Conservation (phyloP, 1,140 invertebrate genomes). For the Bradynema listronoti region DNA sequence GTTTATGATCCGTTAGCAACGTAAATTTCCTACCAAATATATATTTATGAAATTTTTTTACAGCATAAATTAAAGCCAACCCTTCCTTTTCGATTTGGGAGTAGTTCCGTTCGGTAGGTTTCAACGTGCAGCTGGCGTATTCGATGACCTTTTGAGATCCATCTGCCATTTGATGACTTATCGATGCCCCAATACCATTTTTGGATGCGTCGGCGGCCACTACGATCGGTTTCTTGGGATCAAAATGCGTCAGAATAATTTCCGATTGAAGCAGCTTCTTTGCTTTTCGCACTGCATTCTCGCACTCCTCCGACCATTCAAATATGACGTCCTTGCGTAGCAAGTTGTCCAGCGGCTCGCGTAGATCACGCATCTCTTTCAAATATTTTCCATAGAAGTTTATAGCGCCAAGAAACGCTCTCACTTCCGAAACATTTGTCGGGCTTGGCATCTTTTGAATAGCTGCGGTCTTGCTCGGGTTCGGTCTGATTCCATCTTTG, state of each 20-base stretch:
- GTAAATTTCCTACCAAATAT: slow-evolving; percentile 16
- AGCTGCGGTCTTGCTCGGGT: too few species aligned
- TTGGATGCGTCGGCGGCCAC: slow-evolving; percentile 61
- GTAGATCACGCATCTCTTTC: slow-evolving; percentile 15
- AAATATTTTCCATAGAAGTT: slow-evolving; percentile 35
- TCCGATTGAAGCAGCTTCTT: slow-evolving; percentile 45
- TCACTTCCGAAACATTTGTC: slow-evolving; percentile 6
- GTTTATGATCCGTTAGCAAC: slow-evolving; percentile 17
- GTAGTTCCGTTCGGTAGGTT: slow-evolving; percentile 60
- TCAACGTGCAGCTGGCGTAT: slow-evolving; percentile 59
- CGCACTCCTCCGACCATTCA: slow-evolving; percentile 3
- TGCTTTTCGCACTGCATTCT: slow-evolving; percentile 36
- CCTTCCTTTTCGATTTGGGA: slow-evolving; percentile 62
- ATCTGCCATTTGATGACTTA: slow-evolving; percentile 59
- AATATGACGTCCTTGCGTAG: slow-evolving; percentile 25
- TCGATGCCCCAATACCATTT: slow-evolving; percentile 60
- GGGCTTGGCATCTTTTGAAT: too few species aligned
- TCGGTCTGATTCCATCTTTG: too few species aligned
- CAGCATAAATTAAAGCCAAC: slow-evolving; percentile 15
- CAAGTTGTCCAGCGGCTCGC: slow-evolving; percentile 22
- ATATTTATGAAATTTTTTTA: slow-evolving; percentile 18
- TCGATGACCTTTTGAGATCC: slow-evolving; percentile 58
- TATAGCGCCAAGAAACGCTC: slow-evolving; percentile 45
- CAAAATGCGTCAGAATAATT: slow-evolving; percentile 55
- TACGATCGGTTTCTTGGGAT: slow-evolving; percentile 54